Evolutionary conservation across 2,888 invertebrate species (phyloP), one percentile per base, ranked within the genome.

Genomic region (Ornithoptera alexandrae): DNA sequence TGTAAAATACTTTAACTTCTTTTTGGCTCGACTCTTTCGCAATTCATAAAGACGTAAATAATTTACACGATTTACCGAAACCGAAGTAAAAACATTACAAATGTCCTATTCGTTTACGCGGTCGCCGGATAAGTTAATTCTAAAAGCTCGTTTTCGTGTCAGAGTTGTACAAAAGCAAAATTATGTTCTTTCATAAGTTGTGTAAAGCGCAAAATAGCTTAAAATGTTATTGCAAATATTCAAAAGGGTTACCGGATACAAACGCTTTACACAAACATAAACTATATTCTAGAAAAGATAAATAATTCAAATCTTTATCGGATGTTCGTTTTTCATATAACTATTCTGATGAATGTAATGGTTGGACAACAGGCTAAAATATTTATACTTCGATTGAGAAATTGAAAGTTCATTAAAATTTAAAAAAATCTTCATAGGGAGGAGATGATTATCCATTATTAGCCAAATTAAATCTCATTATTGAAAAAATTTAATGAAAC

Each of bases 211-310:
- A 80, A 80, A 85, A 86, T 85, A 84, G 85, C 81, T 82, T 86
- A 83, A 86, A 88, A 87, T 87, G 84, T 87, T 85, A 89, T 87
- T 87, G 88, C 87, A 88, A 87, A 86, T 86, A 85, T 83, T 80
- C 79, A 79, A 84, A 87, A 85, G 84, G 79, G 79, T 73, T 81
- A 79, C 80, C 82, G 81, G 84, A 76, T 79, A 85, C 84, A 83
- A 83, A 79, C 81, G 78, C 84, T n/a, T 53, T 53, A 53, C 53
- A n/a, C 53, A n/a, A 53, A n/a, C 53, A 53, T 53, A 53, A 53
- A 53, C n/a, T 53, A 46, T 4, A 0, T 24, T 75, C 82, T 64
- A 60, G 82, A 85, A 72, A 72, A 67, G 78, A n/a, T 53, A 12
- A 4, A 53, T 15, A 12, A n/a, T n/a, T n/a, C 18, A 18, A 18